A percentile compares a stretch with the other conserved stretches of the same genome.
Conservation (phyloP, 2,888 invertebrate genomes). For the Uloborus plumipes region DNA sequence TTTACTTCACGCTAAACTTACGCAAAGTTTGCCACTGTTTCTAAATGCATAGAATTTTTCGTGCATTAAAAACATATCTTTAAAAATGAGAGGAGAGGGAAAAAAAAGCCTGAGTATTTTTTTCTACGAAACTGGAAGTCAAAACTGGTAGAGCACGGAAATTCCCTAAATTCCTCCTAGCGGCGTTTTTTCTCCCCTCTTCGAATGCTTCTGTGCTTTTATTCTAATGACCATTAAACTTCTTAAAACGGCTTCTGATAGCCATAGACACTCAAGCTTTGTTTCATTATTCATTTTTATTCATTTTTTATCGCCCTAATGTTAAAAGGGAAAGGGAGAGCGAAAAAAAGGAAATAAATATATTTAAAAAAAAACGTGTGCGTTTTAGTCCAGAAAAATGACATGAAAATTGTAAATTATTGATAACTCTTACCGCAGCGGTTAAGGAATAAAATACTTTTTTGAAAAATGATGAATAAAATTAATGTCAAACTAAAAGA, state of each 20-base stretch:
- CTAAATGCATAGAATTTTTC: no score
- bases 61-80: no score
- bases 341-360: no score
- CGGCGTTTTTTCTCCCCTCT: neutral
- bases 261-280: conserved; percentile 8
- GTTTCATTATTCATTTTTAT: conserved; percentile 30
- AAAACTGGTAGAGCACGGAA: no score
- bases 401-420: conserved; percentile 57
- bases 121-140: no score
- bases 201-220: conserved; percentile 17
- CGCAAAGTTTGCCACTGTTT: no score
- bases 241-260: conserved; percentile 18
- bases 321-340: neutral
- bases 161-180: no score
- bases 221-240: conserved; percentile 30
- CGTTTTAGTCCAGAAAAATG: conserved; percentile 1
- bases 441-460: conserved; percentile 14
- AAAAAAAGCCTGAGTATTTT: no score
- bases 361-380: no score
- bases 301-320: neutral
- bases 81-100: no score
- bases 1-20: no score
- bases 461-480: conserved; percentile 62
- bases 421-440: conserved; percentile 32
- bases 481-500: conserved; percentile 45